Base-by-base conservation (phyloP, 2,113 vertebrate genomes). In the Paralichthys olivaceus region DNA sequence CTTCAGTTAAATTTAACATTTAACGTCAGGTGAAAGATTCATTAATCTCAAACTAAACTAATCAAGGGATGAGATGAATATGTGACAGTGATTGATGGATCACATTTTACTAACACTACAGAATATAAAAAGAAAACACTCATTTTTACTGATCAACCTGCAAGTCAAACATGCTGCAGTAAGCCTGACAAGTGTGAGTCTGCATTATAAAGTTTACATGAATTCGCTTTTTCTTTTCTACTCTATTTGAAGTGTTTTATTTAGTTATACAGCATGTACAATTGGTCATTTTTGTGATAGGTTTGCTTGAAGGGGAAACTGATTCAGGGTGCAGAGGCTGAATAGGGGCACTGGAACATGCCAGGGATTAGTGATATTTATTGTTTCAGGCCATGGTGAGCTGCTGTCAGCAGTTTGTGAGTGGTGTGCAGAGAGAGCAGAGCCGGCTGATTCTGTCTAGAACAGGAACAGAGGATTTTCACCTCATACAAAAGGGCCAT, bases 331-430 rank as follows among this genome's bases (percentile, higher is more conserved):
- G 54, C 14, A 54, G 51, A 14, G 45, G 53, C 59, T 57, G 28
- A 43, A 60, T 25, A 8, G 58, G 71, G 54, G 55, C 47, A n/a
- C 62, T 72, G 74, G 70, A 78, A 87, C 77, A 72, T 72, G 75
- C 63, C 47, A 37, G 57, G 81, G 81, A 84, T 87, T 81, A 84
- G 25, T 69, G 25, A 58, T 66, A 62, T 76, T 81, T 84, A 81
- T 87, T 87, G 81, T 84, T 87, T 76, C 23, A 79, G 79, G 62
- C 37, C 0, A 6, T 2, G 58, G 58, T 40, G 63, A 72, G 71
- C 81, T 75, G 81, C 49, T 61, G 81, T 84, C 81, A 84, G 85
- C 85, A 75, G 67, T 81, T 78, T 81, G 70, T 56, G 62, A 68
- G 70, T 53, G 2, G 12, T 12, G 66, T 68, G 77, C 62, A 71